Evolutionary conservation across 2,113 vertebrate genomes (phyloP).

Genomic region (Podilymbus podiceps): DNA sequence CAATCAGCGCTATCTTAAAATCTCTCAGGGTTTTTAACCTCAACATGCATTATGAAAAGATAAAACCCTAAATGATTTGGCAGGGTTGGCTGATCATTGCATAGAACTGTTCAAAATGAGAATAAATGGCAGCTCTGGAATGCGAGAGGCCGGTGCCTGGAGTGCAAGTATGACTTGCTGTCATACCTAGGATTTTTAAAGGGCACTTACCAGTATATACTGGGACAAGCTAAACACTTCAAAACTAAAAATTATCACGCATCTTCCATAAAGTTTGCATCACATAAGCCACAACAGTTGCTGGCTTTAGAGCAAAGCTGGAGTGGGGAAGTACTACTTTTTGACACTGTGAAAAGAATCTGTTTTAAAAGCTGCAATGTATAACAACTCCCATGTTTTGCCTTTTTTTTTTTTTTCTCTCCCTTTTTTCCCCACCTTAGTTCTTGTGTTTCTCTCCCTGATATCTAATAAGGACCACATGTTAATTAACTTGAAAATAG

Average conservation of each 20-base stretch:
- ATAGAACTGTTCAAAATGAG: slow-evolving; percentile 8
- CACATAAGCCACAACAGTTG: neutral
- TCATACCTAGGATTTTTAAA: slow-evolving; percentile 9
- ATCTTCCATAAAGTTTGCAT: neutral
- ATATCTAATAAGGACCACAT: neutral
- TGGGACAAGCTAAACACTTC: slow-evolving; percentile 24
- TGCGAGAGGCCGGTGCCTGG: neutral
- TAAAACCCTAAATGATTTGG: slow-evolving; percentile 48
- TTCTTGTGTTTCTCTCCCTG: neutral
- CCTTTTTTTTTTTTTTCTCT: neutral
- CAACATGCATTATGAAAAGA: neutral
- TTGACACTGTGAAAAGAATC: slow-evolving; percentile 61
- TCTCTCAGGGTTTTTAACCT: slow-evolving; percentile 66
- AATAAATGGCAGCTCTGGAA: slow-evolving; percentile 35
- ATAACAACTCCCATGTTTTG: neutral
- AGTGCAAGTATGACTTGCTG: neutral
- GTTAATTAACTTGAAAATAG: neutral
- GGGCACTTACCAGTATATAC: neutral
- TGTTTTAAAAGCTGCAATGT: slow-evolving; percentile 40
- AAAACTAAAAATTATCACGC: neutral
- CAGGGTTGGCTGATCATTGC: neutral
- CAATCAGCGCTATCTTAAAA: slow-evolving; percentile 22
- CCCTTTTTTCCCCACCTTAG: neutral
- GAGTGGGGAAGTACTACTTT: slow-evolving; percentile 31
- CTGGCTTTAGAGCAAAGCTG: slow-evolving; percentile 30